These are phyloP conservation scores for Intellagama lesueurii DNA, from an alignment of 2,797 vertebrate species.

Conservation along the genomic window DNA sequence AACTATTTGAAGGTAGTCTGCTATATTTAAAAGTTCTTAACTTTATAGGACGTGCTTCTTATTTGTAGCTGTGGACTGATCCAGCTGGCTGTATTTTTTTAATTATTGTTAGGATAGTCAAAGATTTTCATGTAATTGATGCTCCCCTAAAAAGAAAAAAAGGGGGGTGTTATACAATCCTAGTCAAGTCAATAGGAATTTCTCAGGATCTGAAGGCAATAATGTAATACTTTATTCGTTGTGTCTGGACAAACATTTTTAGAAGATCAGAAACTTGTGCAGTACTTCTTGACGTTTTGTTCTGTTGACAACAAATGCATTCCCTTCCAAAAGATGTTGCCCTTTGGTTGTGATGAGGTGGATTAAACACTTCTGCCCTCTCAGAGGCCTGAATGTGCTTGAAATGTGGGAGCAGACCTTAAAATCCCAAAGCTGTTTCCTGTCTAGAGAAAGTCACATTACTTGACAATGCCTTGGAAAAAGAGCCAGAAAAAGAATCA, in stretches of 20 bases:
- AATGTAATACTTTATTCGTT: background rate
- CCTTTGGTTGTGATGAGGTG: slow-evolving; percentile 6
- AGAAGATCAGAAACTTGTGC: slow-evolving; percentile 11
- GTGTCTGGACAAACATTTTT: background rate
- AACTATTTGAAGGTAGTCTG: no score
- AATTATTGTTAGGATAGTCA: no score
- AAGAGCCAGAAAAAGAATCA: slow-evolving; percentile 3
- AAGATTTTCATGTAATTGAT: background rate
- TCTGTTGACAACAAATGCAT: background rate
- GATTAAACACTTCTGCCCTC: slow-evolving; percentile 41
- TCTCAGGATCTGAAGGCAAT: background rate
- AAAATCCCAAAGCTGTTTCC: slow-evolving; percentile 44
- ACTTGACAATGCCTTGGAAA: slow-evolving; percentile 42
- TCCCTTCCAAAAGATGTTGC: slow-evolving; percentile 10
- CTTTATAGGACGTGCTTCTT: no score
- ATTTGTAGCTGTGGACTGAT: no score
- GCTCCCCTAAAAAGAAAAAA: background rate
- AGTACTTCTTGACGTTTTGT: background rate
- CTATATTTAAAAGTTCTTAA: no score
- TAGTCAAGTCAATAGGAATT: fast-evolving
- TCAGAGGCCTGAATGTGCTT: slow-evolving; percentile 8
- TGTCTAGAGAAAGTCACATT: slow-evolving; percentile 52
- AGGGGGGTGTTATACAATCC: background rate
- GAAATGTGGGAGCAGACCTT: slow-evolving; percentile 27
- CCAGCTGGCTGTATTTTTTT: no score